A percentile compares a stretch with the other conserved stretches of the same genome.
Evolutionary conservation across 2,113 vertebrate species (phyloP).

Genomic region (Xiphophorus couchianus): DNA sequence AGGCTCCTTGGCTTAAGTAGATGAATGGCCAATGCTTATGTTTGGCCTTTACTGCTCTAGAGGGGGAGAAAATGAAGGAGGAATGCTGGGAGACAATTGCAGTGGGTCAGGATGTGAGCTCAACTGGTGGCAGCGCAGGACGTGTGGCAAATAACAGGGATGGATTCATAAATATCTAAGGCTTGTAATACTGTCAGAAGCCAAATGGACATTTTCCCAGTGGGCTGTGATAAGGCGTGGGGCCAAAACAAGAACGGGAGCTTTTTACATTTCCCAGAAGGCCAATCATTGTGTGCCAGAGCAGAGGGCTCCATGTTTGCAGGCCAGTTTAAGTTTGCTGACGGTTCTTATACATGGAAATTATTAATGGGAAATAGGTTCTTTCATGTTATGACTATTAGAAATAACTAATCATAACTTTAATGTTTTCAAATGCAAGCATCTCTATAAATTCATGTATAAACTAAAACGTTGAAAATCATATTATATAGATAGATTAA

Average conservation of each 20-base stretch:
- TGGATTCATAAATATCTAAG: conserved; percentile 56
- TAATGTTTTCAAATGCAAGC: too few relatives aligned
- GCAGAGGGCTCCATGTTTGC: conserved; percentile 60
- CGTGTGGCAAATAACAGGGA: conserved; percentile 33
- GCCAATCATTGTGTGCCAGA: conserved; percentile 64
- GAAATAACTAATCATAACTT: too few relatives aligned
- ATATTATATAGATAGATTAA: too few relatives aligned
- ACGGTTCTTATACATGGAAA: conserved; percentile 30
- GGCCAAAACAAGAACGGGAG: conserved; percentile 53
- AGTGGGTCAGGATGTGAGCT: conserved; percentile 28
- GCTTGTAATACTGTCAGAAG: conserved; percentile 69
- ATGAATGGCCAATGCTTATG: conserved; percentile 32
- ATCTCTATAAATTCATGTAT: too few relatives aligned
- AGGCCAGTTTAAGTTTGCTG: conserved; percentile 52
- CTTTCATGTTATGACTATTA: too few relatives aligned
- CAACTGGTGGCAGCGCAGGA: conserved; percentile 12
- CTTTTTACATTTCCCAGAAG: conserved; percentile 70
- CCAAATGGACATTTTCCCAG: conserved; percentile 67
- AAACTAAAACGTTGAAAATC: too few relatives aligned
- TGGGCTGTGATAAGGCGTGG: conserved; percentile 59
- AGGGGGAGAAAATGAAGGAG: neutral
- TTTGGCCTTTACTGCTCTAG: conserved; percentile 13
- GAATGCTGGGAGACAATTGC: conserved; percentile 14
- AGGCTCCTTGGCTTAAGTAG: conserved; percentile 32
- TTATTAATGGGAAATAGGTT: conserved; percentile 4